phyloP scores from a whole-genome alignment of 2,113 vertebrate species.

The Labeo rohita region DNA sequence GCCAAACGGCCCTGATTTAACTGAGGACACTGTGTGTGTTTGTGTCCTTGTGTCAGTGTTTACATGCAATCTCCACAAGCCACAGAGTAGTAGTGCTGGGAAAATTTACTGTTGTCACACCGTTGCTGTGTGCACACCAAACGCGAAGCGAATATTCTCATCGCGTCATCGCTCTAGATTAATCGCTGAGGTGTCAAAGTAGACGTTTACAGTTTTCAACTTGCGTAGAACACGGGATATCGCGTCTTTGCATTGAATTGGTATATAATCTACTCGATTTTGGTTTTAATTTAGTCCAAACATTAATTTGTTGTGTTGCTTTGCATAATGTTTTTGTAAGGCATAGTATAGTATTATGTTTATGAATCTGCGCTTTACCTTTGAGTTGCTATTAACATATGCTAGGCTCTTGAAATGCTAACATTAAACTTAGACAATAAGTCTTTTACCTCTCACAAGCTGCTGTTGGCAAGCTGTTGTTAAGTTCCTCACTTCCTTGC shows the following conservation, averaged over 20 bases:
- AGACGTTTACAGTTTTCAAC: no score
- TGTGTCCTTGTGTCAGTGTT: constrained; percentile 19
- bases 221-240: no score
- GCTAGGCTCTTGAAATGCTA: background rate
- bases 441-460: background rate
- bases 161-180: no score
- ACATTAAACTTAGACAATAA: constrained; percentile 7
- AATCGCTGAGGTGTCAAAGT: no score
- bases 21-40: constrained; percentile 42
- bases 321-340: background rate
- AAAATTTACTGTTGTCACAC: constrained; percentile 41
- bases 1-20: constrained; percentile 2
- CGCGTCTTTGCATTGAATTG: no score
- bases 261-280: no score
- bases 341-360: background rate
- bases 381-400: background rate
- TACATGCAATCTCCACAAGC: constrained; percentile 14
- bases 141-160: no score
- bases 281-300: background rate
- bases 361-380: background rate
- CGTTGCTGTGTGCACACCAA: no score
- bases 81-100: constrained; percentile 30
- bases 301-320: background rate
- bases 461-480: background rate
- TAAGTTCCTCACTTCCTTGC: constrained; percentile 25